Evolutionary conservation across 53 echinoderm and acorn worm species (phyloP).

Genomic region (Echinarachnius parma): DNA sequence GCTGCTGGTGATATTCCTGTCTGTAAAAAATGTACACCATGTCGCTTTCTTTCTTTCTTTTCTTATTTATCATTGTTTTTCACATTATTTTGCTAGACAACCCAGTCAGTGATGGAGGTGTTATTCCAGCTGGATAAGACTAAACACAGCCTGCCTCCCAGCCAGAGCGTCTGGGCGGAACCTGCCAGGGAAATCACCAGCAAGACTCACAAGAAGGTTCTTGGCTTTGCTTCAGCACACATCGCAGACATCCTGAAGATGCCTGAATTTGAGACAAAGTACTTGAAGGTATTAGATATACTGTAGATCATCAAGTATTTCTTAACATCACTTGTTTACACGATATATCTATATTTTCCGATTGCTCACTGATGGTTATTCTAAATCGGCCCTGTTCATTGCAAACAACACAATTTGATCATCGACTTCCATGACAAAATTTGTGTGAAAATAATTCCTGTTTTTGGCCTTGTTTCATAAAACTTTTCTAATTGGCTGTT

Average conservation of each 20-base stretch:
- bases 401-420: no score
- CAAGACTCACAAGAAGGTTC: constrained; percentile 2
- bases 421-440: no score
- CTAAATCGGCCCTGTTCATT: no score
- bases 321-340: no score
- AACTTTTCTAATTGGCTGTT: no score
- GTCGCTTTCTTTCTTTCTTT: neutral
- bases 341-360: no score
- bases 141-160: neutral
- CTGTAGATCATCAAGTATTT: no score
- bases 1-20: no score
- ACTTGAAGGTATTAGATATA: constrained; percentile 24
- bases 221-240: neutral
- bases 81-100: neutral
- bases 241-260: neutral
- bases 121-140: constrained; percentile 27
- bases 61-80: neutral
- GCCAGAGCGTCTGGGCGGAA: constrained; percentile 22
- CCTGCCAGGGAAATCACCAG: constrained; percentile 15
- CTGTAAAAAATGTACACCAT: no score
- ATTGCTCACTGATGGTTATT: no score
- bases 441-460: no score
- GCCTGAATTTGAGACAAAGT: neutral
- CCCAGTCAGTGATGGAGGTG: constrained; percentile 1
- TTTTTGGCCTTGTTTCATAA: no score